Evolutionary conservation across 1,140 invertebrate species (phyloP).

Genomic region (Pantala flavescens): DNA sequence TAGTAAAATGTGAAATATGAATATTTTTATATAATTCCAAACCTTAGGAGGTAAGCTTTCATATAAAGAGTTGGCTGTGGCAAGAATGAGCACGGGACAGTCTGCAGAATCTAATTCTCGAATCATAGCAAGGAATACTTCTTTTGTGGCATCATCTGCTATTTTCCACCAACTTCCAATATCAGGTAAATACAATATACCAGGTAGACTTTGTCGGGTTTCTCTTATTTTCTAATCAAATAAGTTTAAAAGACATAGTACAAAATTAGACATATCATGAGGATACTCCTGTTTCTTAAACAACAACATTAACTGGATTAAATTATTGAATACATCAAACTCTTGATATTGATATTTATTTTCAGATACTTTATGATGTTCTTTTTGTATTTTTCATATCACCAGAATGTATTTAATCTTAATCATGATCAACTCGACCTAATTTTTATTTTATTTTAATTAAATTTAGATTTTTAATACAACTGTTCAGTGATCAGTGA

Average conservation of each 20-base stretch:
- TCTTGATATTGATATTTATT: too few relatives aligned
- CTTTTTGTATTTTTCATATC: too few relatives aligned
- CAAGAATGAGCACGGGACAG: constrained; percentile 37
- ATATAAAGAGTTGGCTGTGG: constrained; percentile 32
- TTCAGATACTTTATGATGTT: too few relatives aligned
- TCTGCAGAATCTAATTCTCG: constrained; percentile 36
- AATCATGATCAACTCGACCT: too few relatives aligned
- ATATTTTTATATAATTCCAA: constrained; percentile 17
- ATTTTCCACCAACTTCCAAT: constrained; percentile 42
- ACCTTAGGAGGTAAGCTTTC: constrained; percentile 36
- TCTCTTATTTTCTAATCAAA: constrained; percentile 32
- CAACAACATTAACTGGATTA: too few relatives aligned
- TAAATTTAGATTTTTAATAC: too few relatives aligned
- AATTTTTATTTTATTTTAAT: too few relatives aligned
- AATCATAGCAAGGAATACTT: constrained; percentile 37
- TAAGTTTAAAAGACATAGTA: constrained; percentile 11
- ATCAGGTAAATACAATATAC: constrained; percentile 39
- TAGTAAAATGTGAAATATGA: too few relatives aligned
- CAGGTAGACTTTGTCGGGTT: constrained; percentile 36
- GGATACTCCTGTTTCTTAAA: too few relatives aligned
- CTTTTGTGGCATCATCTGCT: constrained; percentile 36
- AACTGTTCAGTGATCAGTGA: too few relatives aligned
- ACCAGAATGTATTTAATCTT: too few relatives aligned
- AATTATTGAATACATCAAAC: too few relatives aligned
- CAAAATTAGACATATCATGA: background rate